Conservation (phyloP, 2,797 vertebrate species). For the Fundulus diaphanus region DNA sequence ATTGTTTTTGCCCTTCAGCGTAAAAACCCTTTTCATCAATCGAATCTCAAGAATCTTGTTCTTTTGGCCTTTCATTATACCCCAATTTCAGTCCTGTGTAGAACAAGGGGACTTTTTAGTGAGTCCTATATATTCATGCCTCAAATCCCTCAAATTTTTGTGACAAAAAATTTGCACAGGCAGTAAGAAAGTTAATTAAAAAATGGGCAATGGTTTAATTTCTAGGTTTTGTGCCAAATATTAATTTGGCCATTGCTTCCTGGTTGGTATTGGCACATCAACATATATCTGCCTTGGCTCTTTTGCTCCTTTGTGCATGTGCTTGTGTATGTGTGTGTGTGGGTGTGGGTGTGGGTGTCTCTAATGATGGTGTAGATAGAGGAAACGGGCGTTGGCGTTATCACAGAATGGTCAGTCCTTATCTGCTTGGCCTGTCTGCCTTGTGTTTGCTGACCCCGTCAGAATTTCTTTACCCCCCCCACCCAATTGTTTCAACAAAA, state of each 20-base stretch:
- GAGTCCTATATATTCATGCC: neutral
- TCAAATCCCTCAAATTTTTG: neutral
- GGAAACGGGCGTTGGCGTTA: conserved; percentile 25
- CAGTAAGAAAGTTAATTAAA: neutral
- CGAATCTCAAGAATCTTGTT: neutral
- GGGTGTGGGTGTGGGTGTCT: neutral
- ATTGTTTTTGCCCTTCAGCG: neutral
- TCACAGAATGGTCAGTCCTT: conserved; percentile 31
- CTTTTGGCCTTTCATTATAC: neutral
- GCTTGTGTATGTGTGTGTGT: conserved; percentile 9
- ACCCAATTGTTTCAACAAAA: neutral
- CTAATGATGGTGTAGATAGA: conserved; percentile 14
- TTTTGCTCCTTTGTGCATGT: conserved; percentile 14
- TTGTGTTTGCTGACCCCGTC: conserved; percentile 13
- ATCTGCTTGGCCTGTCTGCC: conserved; percentile 34
- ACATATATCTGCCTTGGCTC: conserved; percentile 9
- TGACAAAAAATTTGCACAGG: too few relatives aligned
- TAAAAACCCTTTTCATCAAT: neutral
- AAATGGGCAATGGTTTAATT: neutral
- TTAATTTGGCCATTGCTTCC: conserved; percentile 26
- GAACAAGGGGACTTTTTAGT: neutral
- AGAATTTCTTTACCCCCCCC: conserved; percentile 3
- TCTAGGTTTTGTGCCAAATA: neutral
- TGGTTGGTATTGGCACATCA: conserved; percentile 1
- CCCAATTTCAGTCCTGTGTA: too few relatives aligned